Percentiles rank a stretch among this genome's conserved stretches.
phyloP scores from a whole-genome alignment of 2,888 invertebrate species.

The Dryobota labecula region DNA sequence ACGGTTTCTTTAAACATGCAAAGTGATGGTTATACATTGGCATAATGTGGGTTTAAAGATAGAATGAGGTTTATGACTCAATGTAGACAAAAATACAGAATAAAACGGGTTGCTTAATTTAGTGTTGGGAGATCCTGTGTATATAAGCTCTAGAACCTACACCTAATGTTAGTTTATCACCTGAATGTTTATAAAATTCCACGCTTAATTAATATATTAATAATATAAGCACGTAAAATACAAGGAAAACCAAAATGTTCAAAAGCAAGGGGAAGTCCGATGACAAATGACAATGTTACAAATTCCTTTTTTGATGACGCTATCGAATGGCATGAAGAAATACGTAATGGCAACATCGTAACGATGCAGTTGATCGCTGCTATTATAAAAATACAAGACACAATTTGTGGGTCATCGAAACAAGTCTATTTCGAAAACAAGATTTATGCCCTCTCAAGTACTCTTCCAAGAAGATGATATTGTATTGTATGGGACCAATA shows the following conservation, averaged over 20 bases:
- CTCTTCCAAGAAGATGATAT: conserved; percentile 4
- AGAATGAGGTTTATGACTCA: conserved; percentile 1
- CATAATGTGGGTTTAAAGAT: conserved; percentile 20
- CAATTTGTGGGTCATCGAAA: neutral
- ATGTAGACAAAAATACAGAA: neutral
- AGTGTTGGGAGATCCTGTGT: neutral
- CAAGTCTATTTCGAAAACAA: neutral
- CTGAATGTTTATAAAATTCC: neutral
- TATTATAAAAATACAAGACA: conserved; percentile 21
- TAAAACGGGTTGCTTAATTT: neutral
- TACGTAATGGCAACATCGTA: conserved; percentile 35
- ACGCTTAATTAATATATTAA: neutral
- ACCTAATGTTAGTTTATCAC: neutral
- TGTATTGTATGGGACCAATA: conserved; percentile 1
- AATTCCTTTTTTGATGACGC: conserved; percentile 52
- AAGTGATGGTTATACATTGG: conserved; percentile 14
- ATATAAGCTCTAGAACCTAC: neutral
- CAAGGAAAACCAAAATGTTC: conserved; percentile 50
- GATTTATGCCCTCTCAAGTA: neutral
- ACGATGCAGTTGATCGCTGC: conserved; percentile 5
- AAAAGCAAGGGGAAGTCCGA: conserved; percentile 55
- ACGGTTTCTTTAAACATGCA: conserved; percentile 44
- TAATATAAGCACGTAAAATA: conserved; percentile 21
- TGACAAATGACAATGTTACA: conserved; percentile 43
- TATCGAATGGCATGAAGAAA: conserved; percentile 14